Percentiles rank a stretch among this genome's conserved stretches.
Conservation (phyloP, 2,888 invertebrate species). For the Rhagophthalmus giganteus region DNA sequence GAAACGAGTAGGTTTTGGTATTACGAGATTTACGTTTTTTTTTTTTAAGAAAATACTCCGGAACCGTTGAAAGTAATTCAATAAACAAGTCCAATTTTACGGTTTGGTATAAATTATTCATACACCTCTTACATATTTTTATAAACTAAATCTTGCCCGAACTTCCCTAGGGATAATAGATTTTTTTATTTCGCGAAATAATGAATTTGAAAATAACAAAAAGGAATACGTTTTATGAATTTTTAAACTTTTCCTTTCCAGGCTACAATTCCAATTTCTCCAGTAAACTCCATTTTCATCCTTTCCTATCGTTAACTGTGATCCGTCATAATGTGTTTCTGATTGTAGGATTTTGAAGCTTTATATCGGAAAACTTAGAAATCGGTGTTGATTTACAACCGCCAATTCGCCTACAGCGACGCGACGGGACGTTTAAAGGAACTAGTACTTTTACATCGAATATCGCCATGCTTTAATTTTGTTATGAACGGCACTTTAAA, state of each 20-base stretch:
- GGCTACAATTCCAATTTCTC: constrained; percentile 10
- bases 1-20: constrained; percentile 11
- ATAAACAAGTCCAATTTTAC: neutral
- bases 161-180: neutral
- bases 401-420: neutral
- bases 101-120: constrained; percentile 11
- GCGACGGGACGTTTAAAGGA: neutral
- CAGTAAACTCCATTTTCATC: constrained; percentile 6
- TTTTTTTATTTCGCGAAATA: neutral
- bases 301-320: constrained; percentile 12
- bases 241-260: too few relatives aligned
- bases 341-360: constrained; percentile 16
- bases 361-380: constrained; percentile 6
- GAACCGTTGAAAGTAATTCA: constrained; percentile 4
- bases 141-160: neutral
- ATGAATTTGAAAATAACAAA: neutral
- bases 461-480: neutral
- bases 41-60: constrained; percentile 9
- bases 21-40: constrained; percentile 13
- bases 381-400: constrained; percentile 1
- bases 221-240: constrained; percentile 8
- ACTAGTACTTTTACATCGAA: neutral
- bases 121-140: constrained; percentile 2
- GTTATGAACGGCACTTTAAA: too few relatives aligned
- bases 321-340: constrained; percentile 21